Evolutionary conservation across 2,888 invertebrate genomes (phyloP), one percentile per base, ranked within the genome.

Genomic region (Drosophila macrothrix): DNA sequence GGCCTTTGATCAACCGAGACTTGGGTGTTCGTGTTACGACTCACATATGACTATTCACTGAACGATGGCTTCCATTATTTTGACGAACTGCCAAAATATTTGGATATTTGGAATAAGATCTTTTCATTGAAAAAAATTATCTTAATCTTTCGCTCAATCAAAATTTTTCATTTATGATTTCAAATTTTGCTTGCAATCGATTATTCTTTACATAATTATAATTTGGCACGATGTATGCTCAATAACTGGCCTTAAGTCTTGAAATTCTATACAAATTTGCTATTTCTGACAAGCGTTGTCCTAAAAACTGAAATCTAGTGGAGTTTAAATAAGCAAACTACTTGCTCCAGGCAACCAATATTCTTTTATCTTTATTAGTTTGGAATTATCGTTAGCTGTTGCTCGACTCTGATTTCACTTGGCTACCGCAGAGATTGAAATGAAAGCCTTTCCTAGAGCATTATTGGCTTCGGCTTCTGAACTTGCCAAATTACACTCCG

Each of bases 391-490:
- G 31, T 33, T 16, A 33, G 56, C 39, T 39, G 31, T 55, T 55
- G 31, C 52, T 33, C 50, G 41, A 58, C 16, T 37, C 28, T n/a
- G 39, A 61, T 61, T 71, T 75, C 49, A 43, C 46, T 70, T 70
- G 61, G 53, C 66, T 64, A n/a, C 43, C 29, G 53, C 33, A 41
- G 33, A 75, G 76, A 71, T 80, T 71, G 71, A 71, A 63, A 63
- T 68, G 33, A 64, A 78, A 80, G 52, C 60, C 63, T 60, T 56
- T 63, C 78, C 80, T 53, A 65, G 76, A 80, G 77, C 80, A 69
- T 81, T 69, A 69, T 77, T 73, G 59, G 73, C 66, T 77, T 69
- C 69, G 74, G 58, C 78, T 77, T 59, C 49, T 62, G 60, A 59
- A 70, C 69, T 78, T 70, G 80, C 50, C 35, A 76, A 71, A 71